A percentile compares a stretch with the other conserved stretches of the same genome.
These are phyloP conservation scores for Cerastis rubricosa DNA, from an alignment of 2,888 invertebrate species.

Conservation along the genomic window DNA sequence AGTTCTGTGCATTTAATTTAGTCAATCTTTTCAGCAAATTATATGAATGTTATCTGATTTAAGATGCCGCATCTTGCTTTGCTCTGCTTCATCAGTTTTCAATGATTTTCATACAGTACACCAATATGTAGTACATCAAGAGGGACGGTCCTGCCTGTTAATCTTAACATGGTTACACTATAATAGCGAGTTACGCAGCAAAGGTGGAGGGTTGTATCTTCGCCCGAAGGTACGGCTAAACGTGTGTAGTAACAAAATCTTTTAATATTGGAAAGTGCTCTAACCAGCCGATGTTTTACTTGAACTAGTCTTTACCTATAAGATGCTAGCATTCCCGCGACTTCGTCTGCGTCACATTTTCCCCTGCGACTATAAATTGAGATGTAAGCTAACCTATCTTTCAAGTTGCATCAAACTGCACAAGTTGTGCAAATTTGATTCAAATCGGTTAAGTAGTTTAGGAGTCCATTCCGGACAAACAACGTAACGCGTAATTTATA, in stretches of 20 bases:
- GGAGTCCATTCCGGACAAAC: too few species aligned
- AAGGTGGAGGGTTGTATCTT: slow-evolving; percentile 58
- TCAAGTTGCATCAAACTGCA: too few species aligned
- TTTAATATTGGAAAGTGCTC: slow-evolving; percentile 77
- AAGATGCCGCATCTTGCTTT: background rate
- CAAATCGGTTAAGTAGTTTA: too few species aligned
- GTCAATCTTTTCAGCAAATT: background rate
- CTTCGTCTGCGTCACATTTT: background rate
- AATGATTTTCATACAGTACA: background rate
- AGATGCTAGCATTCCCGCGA: slow-evolving; percentile 13
- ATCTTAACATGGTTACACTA: slow-evolving; percentile 11
- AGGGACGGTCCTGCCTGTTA: background rate
- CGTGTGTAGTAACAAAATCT: slow-evolving; percentile 73
- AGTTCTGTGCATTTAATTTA: background rate
- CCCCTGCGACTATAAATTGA: too few species aligned
- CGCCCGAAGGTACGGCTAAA: slow-evolving; percentile 62
- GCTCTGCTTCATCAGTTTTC: background rate
- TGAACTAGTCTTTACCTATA: slow-evolving; percentile 54
- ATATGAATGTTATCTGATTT: background rate
- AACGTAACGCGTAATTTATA: too few species aligned
- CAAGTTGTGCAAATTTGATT: too few species aligned
- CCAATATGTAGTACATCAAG: background rate
- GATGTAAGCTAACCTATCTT: too few species aligned
- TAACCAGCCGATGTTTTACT: slow-evolving; percentile 36
- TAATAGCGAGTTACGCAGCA: slow-evolving; percentile 55